phyloP scores from a whole-genome alignment of 2,113 vertebrate genomes.

The Enhydra lutris region DNA sequence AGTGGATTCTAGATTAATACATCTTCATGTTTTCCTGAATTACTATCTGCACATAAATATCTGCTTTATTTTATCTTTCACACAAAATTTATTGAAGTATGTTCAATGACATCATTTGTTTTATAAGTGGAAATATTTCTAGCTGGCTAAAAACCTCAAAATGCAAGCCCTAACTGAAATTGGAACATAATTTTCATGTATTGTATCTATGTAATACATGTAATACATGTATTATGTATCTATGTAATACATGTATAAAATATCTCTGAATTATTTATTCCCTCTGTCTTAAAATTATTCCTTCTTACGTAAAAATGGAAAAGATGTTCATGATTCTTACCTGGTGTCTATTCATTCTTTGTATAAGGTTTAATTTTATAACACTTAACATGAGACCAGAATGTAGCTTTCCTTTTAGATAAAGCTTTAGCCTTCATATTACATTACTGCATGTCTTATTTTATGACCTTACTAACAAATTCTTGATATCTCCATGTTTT shows the following conservation, averaged over 20 bases:
- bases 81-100: conserved; percentile 44
- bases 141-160: conserved; percentile 41
- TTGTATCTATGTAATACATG: background rate
- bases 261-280: conserved; percentile 32
- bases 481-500: conserved; percentile 44
- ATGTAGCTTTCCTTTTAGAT: conserved; percentile 52
- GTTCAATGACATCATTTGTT: conserved; percentile 51
- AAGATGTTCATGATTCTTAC: background rate
- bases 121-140: conserved; percentile 56
- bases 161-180: conserved; percentile 7
- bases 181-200: background rate
- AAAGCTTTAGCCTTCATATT: conserved; percentile 46
- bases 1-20: background rate
- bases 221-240: background rate
- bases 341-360: background rate
- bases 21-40: conserved; percentile 62
- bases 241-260: background rate
- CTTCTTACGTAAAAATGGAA: background rate
- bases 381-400: background rate
- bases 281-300: background rate
- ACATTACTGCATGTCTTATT: conserved; percentile 24
- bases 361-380: background rate
- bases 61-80: conserved; percentile 60
- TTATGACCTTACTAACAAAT: conserved; percentile 57
- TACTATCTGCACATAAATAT: conserved; percentile 50